Evolutionary conservation across 2,888 invertebrate genomes (phyloP).

Genomic region (Neuroscelio doddi): DNA sequence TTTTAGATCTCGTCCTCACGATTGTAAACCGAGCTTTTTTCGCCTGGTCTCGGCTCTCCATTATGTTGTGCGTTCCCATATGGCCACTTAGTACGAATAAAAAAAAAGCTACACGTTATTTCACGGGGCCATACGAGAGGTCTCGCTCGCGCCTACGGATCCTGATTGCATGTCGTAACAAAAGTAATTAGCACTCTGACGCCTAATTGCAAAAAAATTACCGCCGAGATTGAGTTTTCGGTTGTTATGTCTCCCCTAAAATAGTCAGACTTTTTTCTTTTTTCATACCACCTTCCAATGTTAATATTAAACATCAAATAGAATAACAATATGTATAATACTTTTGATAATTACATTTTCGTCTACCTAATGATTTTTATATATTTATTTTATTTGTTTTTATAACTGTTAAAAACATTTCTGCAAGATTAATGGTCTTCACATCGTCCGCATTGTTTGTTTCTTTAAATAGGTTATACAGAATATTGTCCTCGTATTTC

Average conservation of each 20-base stretch:
- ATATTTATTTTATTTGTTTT: too few relatives aligned
- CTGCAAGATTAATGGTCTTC: neutral
- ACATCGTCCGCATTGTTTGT: too few relatives aligned
- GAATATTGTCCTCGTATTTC: too few relatives aligned
- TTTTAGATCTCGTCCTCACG: slow-evolving; percentile 66
- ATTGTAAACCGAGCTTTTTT: slow-evolving; percentile 68
- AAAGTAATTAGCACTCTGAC: slow-evolving; percentile 11
- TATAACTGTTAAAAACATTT: neutral
- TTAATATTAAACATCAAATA: neutral
- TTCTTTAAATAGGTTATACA: too few relatives aligned
- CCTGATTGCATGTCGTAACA: slow-evolving; percentile 7
- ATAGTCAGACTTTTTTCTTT: neutral
- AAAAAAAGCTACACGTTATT: slow-evolving; percentile 44
- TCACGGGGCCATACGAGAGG: slow-evolving; percentile 14
- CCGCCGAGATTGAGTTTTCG: slow-evolving; percentile 7
- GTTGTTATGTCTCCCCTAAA: neutral
- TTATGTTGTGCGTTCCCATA: slow-evolving; percentile 64
- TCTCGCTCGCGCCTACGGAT: slow-evolving; percentile 11
- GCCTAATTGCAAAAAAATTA: slow-evolving; percentile 31
- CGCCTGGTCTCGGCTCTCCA: slow-evolving; percentile 55
- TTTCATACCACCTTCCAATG: neutral
- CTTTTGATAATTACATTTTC: too few relatives aligned
- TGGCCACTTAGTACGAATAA: slow-evolving; percentile 63
- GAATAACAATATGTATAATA: neutral
- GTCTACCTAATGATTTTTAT: too few relatives aligned